Percentiles rank a stretch among this genome's conserved stretches.
These are phyloP conservation scores for Anoura caudifer DNA, from an alignment of 2,113 vertebrate species.

Conservation along the genomic window DNA sequence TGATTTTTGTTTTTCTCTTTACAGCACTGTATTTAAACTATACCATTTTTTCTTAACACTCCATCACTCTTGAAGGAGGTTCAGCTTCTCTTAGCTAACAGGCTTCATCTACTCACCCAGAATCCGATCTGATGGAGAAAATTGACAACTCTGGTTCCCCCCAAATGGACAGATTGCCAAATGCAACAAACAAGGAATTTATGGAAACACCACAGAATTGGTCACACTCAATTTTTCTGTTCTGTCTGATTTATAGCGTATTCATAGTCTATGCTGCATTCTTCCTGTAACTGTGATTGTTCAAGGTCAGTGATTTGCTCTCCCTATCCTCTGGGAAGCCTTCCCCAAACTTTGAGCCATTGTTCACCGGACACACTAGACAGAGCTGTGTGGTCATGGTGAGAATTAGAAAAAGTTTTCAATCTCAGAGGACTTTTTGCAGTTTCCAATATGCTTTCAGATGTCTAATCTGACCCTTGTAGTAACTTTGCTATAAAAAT, in stretches of 20 bases:
- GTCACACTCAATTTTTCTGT: neutral
- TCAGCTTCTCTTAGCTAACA: neutral
- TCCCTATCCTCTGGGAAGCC: neutral
- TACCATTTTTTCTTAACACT: neutral
- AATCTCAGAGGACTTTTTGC: neutral
- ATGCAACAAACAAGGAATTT: neutral
- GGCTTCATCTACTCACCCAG: neutral
- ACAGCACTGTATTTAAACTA: neutral
- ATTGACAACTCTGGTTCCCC: neutral
- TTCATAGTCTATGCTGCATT: rapidly evolving
- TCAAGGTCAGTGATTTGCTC: neutral
- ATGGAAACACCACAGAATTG: neutral
- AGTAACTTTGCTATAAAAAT: neutral
- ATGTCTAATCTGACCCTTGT: neutral
- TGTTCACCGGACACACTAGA: neutral
- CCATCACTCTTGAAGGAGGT: neutral
- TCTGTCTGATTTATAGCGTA: neutral
- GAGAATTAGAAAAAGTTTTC: neutral
- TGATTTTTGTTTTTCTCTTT: neutral
- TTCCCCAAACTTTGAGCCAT: neutral
- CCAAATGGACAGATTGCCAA: neutral
- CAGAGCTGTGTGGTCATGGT: neutral
- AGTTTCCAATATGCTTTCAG: neutral
- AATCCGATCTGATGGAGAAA: neutral
- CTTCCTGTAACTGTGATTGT: neutral